These are phyloP conservation scores for Thunnus albacares DNA, from an alignment of 2,797 vertebrate species.

Conservation along the genomic window DNA sequence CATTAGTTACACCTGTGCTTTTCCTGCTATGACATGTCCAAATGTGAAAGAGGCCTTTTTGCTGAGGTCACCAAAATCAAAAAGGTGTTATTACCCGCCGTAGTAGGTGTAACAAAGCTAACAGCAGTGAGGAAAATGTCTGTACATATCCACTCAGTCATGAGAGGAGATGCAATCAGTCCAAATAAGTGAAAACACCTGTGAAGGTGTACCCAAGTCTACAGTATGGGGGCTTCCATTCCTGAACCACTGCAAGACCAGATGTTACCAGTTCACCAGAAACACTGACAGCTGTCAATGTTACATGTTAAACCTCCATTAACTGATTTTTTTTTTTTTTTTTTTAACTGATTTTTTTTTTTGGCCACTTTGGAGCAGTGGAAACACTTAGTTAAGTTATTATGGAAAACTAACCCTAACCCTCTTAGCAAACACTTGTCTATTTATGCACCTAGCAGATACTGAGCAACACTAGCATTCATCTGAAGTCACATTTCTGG, in stretches of 20 bases:
- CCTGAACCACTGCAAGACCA: neutral
- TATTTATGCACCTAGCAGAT: too few species aligned
- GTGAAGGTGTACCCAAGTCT: neutral
- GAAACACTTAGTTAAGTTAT: too few species aligned
- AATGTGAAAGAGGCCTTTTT: neutral
- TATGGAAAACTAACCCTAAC: too few species aligned
- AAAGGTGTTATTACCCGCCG: neutral
- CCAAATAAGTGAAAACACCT: neutral
- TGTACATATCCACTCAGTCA: neutral
- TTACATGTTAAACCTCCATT: too few species aligned
- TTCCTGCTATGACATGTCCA: neutral
- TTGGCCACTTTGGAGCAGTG: neutral
- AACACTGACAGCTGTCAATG: too few species aligned
- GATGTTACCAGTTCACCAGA: neutral
- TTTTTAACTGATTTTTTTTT: neutral
- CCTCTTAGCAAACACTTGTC: too few species aligned
- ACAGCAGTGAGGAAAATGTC: neutral
- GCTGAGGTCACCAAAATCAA: neutral
- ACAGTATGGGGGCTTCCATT: too few species aligned
- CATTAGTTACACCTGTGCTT: neutral
- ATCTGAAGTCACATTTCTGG: too few species aligned
- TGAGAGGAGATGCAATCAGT: neutral
- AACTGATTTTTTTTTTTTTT: neutral
- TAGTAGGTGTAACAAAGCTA: neutral
- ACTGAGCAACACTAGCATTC: too few species aligned